Evolutionary conservation across 1,140 invertebrate genomes (phyloP), one percentile per base, ranked within the genome.

Genomic region (Bombus confusus): DNA sequence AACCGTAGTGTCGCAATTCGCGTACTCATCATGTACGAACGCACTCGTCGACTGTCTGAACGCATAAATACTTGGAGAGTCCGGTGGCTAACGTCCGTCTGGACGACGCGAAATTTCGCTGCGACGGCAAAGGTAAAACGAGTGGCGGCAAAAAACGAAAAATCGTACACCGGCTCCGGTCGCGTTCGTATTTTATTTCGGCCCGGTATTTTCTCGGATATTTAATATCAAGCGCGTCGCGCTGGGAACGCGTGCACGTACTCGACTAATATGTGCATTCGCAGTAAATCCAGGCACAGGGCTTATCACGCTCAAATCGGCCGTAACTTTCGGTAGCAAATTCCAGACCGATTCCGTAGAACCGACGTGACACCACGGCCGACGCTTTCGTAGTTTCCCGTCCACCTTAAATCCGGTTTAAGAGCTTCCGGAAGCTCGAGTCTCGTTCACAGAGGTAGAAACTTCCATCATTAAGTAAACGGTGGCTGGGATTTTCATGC

Each of bases 401-500:
- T 68, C 59, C 43, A 59, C 43, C 74, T 84, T 86, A 81, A 86
- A 86, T 85, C 52, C 80, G 64, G 72, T 86, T 90, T 86, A 84
- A 69, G 57, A 90, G 80, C 74, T 78, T 62, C 74, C 75, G 47
- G 71, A 62, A 62, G 57, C 83, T 83, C n/a, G 47, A 69, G 31
- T 22, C 69, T 83, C 52, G 71, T 43, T 59, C 77, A 43, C 75
- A 18, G 52, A 73, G 71, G 47, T 39, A 64, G 75, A 80, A 90
- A 86, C 72, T 90, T 88, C 84, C 80, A 78, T 88, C 86, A 82
- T 88, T 88, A 90, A 86, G 80, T 88, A 86, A 84, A 90, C 85
- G 66, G 86, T 80, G 39, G 66, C 76, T 52, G 25, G 43, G 64
- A 84, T 52, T 76, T 57, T 82, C 80, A 77, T 71, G 66, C 83